Conservation (phyloP, 2,888 invertebrate genomes). For the Eledona agricola region DNA sequence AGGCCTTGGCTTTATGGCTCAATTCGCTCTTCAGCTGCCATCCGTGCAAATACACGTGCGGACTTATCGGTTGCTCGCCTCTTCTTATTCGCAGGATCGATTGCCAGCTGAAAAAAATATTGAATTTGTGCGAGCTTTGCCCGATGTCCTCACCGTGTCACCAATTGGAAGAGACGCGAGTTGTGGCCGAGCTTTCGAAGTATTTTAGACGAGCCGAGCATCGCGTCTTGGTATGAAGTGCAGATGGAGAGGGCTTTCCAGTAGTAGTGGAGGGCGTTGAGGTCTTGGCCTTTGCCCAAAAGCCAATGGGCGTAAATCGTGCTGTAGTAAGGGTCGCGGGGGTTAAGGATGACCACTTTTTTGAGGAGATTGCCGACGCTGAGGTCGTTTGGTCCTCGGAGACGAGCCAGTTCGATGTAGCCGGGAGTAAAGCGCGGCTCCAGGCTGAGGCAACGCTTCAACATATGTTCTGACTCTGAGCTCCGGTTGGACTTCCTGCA, state of each 20-base stretch:
- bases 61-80: conserved; percentile 60
- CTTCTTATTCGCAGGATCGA: conserved; percentile 62
- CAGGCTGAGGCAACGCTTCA: conserved; percentile 72
- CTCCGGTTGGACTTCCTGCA: conserved; percentile 73
- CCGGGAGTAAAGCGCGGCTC: conserved; percentile 77
- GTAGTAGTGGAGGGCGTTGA: conserved; percentile 67
- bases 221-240: conserved; percentile 66
- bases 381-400: conserved; percentile 66
- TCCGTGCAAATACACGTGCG: conserved; percentile 65
- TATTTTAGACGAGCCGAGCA: conserved; percentile 70
- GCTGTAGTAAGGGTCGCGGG: conserved; percentile 74
- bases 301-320: conserved; percentile 79
- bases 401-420: conserved; percentile 71
- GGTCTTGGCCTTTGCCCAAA: conserved; percentile 67
- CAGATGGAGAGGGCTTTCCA: conserved; percentile 66
- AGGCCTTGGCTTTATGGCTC: conserved; percentile 58
- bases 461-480: conserved; percentile 71
- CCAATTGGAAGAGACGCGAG: conserved; percentile 71
- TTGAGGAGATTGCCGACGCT: conserved; percentile 68
- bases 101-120: conserved; percentile 62
- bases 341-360: conserved; percentile 73
- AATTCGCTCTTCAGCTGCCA: conserved; percentile 66
- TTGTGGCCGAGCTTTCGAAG: conserved; percentile 72
- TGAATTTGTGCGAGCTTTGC: neutral
- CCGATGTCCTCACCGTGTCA: conserved; percentile 71